phyloP scores from a whole-genome alignment of 2,888 invertebrate species.

The Meloe dianella region DNA sequence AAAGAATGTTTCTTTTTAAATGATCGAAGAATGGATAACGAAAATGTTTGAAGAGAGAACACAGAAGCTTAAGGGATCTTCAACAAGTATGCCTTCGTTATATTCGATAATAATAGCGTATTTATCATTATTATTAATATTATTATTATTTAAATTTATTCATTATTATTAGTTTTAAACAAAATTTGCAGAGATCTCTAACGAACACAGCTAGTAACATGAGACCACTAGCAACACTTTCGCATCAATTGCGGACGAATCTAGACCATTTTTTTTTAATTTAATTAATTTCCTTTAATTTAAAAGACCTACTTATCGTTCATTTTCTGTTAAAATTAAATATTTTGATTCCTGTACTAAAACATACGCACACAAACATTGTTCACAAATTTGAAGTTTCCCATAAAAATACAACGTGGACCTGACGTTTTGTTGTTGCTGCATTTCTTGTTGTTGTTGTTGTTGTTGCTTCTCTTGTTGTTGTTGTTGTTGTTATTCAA shows the following conservation, averaged over 20 bases:
- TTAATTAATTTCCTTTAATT: not conserved
- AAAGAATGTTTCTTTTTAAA: not conserved
- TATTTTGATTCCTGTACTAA: constrained; percentile 60
- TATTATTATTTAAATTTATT: constrained; percentile 3
- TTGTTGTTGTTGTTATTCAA: constrained; percentile 3
- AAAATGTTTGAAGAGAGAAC: not conserved
- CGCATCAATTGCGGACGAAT: constrained; percentile 55
- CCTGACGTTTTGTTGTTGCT: constrained; percentile 40
- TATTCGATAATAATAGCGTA: not conserved
- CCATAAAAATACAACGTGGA: constrained; percentile 53
- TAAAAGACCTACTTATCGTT: constrained; percentile 52
- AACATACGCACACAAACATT: constrained; percentile 59
- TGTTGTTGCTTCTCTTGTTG: not conserved
- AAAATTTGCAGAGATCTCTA: constrained; percentile 56
- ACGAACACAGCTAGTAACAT: constrained; percentile 60
- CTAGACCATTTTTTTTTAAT: constrained; percentile 39
- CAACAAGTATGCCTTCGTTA: constrained; percentile 6
- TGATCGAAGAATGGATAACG: not conserved
- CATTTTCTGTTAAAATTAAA: constrained; percentile 51
- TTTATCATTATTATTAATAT: constrained; percentile 4
- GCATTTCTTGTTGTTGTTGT: not conserved
- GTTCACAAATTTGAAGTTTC: constrained; percentile 48
- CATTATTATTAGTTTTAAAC: constrained; percentile 8
- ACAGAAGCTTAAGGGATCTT: not conserved
- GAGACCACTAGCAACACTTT: constrained; percentile 57